These are phyloP conservation scores for Mormyrus hasselquistii DNA, from an alignment of 2,797 vertebrate species.

Conservation along the genomic window DNA sequence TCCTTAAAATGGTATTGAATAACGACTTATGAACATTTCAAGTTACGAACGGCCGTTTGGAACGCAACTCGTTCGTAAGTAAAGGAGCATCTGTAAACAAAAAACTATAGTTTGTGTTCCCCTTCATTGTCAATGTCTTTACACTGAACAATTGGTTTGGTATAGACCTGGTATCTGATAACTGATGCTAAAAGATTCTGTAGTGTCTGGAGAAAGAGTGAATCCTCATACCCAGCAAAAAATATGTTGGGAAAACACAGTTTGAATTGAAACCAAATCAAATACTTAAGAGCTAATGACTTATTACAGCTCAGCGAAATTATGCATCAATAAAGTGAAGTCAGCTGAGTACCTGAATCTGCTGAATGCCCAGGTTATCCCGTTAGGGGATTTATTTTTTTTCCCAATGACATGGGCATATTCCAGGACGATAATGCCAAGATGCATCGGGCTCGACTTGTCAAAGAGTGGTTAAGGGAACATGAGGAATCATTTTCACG, in stretches of 20 bases:
- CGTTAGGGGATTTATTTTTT: neutral
- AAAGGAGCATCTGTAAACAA: neutral
- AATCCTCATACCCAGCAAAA: neutral
- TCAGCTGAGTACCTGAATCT: neutral
- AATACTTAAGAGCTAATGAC: neutral
- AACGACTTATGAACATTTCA: too few species aligned
- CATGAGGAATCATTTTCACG: neutral
- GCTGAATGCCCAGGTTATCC: neutral
- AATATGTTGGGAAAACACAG: neutral
- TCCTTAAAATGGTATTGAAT: too few species aligned
- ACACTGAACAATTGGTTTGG: neutral
- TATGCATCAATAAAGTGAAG: neutral
- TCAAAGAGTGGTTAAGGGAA: neutral
- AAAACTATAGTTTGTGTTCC: neutral
- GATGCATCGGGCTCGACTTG: neutral
- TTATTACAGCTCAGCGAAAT: neutral
- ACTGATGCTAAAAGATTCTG: neutral
- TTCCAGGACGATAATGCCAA: neutral
- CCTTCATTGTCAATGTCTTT: neutral
- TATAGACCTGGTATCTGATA: neutral
- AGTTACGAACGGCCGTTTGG: too few species aligned
- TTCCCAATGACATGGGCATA: neutral
- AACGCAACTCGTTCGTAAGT: too few species aligned
- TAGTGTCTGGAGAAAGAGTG: neutral
- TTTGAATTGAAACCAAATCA: neutral